These are phyloP conservation scores for Acanthornis magna DNA, from an alignment of 2,797 vertebrate genomes.

Conservation along the genomic window DNA sequence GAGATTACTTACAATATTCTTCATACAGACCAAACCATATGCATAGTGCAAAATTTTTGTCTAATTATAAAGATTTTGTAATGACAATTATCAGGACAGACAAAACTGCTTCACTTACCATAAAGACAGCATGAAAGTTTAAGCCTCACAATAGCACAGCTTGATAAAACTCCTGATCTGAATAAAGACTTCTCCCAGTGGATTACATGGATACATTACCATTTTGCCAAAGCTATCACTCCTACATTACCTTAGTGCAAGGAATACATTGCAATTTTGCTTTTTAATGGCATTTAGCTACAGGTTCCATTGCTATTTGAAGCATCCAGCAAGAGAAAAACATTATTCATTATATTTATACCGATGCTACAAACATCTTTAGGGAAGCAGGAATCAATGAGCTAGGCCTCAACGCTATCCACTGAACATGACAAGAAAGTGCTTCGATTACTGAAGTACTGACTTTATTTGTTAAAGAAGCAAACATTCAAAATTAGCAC, in stretches of 20 bases:
- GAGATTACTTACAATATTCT: not conserved
- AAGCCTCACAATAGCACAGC: not conserved
- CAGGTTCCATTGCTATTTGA: not conserved
- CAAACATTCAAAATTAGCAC: not conserved
- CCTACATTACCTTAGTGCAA: not conserved
- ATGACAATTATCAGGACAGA: not conserved
- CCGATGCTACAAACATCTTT: not conserved
- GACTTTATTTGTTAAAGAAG: not conserved
- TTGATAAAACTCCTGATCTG: not conserved
- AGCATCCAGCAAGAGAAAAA: not conserved
- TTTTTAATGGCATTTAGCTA: not conserved
- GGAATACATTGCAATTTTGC: not conserved
- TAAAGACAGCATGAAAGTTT: not conserved
- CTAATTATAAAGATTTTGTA: not conserved
- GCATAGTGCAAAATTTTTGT: not conserved
- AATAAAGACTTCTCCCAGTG: not conserved
- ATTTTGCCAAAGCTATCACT: not conserved
- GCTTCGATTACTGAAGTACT: not conserved
- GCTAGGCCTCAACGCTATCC: not conserved
- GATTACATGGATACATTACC: not conserved
- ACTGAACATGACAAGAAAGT: not conserved
- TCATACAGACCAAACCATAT: not conserved
- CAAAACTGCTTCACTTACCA: not conserved
- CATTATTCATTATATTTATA: rapidly evolving
- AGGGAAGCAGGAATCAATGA: not conserved